Conservation (phyloP, 2,113 vertebrate genomes). For the Malaclemys terrapin region DNA sequence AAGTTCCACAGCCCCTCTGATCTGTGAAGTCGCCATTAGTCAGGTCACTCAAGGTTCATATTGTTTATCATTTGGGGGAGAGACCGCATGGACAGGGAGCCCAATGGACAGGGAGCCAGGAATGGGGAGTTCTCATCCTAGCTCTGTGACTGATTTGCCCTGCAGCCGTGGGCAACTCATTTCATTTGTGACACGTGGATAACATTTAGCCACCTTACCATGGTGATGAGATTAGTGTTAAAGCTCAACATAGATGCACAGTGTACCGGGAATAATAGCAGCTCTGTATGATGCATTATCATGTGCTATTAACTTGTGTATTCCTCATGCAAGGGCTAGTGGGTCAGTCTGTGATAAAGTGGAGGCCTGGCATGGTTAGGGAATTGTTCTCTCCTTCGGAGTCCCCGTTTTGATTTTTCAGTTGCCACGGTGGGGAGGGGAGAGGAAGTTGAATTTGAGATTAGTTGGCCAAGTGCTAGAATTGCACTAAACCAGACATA, state of each 20-base stretch:
- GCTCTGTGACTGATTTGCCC: not conserved
- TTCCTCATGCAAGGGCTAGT: not conserved
- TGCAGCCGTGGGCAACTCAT: not conserved
- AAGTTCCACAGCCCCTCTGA: not conserved
- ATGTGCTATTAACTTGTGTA: not conserved
- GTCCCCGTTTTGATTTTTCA: not conserved
- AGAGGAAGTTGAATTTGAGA: fast-evolving
- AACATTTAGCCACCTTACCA: fast-evolving
- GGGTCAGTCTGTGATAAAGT: not conserved
- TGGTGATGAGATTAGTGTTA: not conserved
- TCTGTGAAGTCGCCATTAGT: not conserved
- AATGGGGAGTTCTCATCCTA: not conserved
- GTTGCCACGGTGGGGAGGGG: fast-evolving
- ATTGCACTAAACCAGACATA: fast-evolving
- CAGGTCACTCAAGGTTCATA: not conserved
- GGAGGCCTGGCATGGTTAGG: not conserved
- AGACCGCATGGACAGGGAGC: too few relatives aligned
- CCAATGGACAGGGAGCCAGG: not conserved
- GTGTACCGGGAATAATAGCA: fast-evolving
- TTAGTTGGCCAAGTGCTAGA: fast-evolving
- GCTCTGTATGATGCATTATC: not conserved
- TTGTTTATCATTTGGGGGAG: not conserved
- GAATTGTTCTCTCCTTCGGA: not conserved
- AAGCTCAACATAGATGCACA: not conserved
- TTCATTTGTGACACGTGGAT: fast-evolving